These are phyloP conservation scores for Ramphastos sulfuratus DNA, from an alignment of 2,113 vertebrate genomes.

Conservation along the genomic window DNA sequence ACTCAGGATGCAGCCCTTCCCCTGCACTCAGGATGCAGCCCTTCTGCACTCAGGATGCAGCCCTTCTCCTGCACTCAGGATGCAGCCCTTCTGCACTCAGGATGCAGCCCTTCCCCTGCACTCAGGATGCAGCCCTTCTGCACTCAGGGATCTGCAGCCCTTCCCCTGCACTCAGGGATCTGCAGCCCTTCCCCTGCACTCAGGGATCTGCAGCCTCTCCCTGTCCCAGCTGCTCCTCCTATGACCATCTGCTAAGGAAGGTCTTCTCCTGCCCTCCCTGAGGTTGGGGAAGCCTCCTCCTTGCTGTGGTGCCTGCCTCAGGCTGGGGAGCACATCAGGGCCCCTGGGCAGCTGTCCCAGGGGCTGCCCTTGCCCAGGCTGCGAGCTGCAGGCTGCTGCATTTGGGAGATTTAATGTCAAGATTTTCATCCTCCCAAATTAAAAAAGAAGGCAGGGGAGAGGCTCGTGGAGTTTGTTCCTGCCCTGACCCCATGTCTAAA, in stretches of 20 bases:
- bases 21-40: too few relatives aligned
- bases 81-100: too few relatives aligned
- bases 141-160: too few relatives aligned
- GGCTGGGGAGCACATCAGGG: too few relatives aligned
- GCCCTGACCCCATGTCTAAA: background rate
- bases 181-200: too few relatives aligned
- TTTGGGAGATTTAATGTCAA: slow-evolving; percentile 18
- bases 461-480: background rate
- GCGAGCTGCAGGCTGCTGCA: background rate
- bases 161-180: too few relatives aligned
- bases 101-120: too few relatives aligned
- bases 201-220: too few relatives aligned
- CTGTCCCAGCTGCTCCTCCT: background rate
- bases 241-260: background rate
- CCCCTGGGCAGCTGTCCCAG: background rate
- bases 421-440: slow-evolving; percentile 8
- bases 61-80: too few relatives aligned
- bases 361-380: background rate
- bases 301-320: background rate
- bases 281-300: fast-evolving
- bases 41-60: too few relatives aligned
- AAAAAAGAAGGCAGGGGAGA: background rate
- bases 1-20: too few relatives aligned
- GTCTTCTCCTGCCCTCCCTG: background rate
- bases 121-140: too few relatives aligned